phyloP scores from a whole-genome alignment of 2,113 vertebrate species.

The Strix aluco region DNA sequence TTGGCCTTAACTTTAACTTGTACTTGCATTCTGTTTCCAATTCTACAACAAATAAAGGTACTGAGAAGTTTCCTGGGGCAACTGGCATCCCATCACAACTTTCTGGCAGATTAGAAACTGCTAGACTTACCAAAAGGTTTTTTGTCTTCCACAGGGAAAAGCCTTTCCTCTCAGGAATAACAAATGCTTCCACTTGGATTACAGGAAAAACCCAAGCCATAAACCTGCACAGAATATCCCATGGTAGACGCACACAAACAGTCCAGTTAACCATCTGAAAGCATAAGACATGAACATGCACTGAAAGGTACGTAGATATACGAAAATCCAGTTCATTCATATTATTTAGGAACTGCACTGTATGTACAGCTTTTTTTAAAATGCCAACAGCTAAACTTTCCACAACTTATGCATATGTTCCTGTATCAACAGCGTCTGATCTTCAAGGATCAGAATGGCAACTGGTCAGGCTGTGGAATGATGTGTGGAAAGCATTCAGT shows the following conservation, averaged over 20 bases:
- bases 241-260: rapidly evolving
- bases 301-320: neutral
- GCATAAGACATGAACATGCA: neutral
- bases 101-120: neutral
- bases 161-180: neutral
- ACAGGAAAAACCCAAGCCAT: neutral
- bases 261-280: neutral
- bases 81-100: neutral
- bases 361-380: neutral
- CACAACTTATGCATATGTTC: neutral
- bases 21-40: neutral
- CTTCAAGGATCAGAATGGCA: neutral
- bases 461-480: rapidly evolving
- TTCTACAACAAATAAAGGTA: neutral
- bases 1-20: neutral
- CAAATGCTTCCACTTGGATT: neutral
- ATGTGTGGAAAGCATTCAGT: rapidly evolving
- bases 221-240: neutral
- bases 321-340: neutral
- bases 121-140: neutral
- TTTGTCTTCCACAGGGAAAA: neutral
- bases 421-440: neutral
- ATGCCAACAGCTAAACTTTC: neutral
- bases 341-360: neutral
- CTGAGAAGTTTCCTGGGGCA: neutral